phyloP scores from a whole-genome alignment of 2,113 vertebrate species.

The Catharus bicknelli region DNA sequence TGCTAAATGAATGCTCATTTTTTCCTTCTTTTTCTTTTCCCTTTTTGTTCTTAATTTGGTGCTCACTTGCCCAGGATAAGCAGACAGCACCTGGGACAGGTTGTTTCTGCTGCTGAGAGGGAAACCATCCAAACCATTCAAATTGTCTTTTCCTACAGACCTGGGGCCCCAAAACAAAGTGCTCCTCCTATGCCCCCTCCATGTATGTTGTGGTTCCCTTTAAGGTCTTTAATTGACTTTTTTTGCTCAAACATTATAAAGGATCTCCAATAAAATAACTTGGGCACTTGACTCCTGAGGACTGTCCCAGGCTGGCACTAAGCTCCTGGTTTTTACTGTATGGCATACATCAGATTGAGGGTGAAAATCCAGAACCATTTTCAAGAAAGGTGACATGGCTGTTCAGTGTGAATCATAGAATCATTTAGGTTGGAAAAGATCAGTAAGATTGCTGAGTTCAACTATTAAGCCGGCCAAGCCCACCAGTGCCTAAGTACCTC shows the following conservation, averaged over 20 bases:
- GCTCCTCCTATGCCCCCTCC: accelerated
- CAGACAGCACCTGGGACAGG: neutral
- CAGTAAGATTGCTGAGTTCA: neutral
- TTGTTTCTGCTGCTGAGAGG: neutral
- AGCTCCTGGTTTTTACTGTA: neutral
- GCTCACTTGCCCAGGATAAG: neutral
- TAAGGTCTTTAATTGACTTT: neutral
- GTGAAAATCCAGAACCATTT: neutral
- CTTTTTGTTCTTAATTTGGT: slow-evolving; percentile 10
- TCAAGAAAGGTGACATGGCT: accelerated
- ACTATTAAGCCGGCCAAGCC: neutral
- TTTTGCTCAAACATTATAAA: neutral
- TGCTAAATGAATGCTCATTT: neutral
- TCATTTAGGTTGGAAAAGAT: neutral
- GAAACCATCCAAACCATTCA: neutral
- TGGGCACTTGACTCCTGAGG: neutral
- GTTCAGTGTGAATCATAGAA: neutral
- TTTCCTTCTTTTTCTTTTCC: neutral
- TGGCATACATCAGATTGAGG: neutral
- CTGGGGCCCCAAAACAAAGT: neutral
- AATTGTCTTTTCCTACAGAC: neutral
- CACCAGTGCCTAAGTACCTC: too few species aligned
- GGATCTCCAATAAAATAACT: neutral
- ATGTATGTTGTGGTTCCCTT: accelerated
- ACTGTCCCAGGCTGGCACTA: neutral